These are phyloP conservation scores for Xiphias gladius DNA, from an alignment of 2,113 vertebrate species.

Conservation along the genomic window DNA sequence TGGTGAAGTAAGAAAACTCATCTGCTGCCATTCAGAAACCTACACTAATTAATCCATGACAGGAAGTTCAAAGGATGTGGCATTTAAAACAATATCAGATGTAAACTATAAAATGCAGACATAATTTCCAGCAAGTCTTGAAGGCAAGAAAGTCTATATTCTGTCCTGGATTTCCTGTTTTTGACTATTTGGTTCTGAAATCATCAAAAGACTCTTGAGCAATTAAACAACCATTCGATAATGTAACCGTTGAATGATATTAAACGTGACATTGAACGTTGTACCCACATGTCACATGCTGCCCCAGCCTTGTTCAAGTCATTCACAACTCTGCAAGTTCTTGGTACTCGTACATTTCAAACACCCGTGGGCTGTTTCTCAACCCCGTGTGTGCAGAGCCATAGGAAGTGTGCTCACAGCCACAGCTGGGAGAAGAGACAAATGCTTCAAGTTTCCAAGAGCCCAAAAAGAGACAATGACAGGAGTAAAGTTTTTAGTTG, in stretches of 20 bases:
- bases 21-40: no score
- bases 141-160: not conserved
- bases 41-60: not conserved
- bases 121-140: not conserved
- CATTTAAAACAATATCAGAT: not conserved
- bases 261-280: constrained; percentile 25
- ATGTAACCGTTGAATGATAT: constrained; percentile 13
- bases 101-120: not conserved
- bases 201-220: not conserved
- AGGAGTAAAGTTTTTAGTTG: not conserved
- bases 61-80: not conserved
- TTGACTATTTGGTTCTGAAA: not conserved
- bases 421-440: constrained; percentile 49
- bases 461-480: constrained; percentile 21
- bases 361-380: constrained; percentile 54
- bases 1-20: no score
- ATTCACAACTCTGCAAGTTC: constrained; percentile 30
- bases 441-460: constrained; percentile 25
- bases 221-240: not conserved
- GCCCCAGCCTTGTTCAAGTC: constrained; percentile 23
- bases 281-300: constrained; percentile 11
- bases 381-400: constrained; percentile 14
- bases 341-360: constrained; percentile 34
- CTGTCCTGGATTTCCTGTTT: not conserved
- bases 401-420: constrained; percentile 51